A percentile compares a stretch with the other conserved stretches of the same genome.
Evolutionary conservation across 2,797 vertebrate genomes (phyloP).

Genomic region (Etheostoma perlongum): DNA sequence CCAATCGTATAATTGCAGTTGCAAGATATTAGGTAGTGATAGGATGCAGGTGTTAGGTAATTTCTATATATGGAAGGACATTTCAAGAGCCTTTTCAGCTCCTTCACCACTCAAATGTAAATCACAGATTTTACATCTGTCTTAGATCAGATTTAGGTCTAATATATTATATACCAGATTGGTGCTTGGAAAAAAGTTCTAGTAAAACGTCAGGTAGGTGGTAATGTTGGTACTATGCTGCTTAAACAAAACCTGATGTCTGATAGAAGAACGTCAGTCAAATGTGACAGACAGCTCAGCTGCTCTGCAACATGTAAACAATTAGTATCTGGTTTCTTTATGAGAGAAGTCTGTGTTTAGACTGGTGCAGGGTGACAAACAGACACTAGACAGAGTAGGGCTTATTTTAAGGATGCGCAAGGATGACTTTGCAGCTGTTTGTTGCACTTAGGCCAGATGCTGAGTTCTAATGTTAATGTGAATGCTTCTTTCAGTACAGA

Average conservation of each 20-base stretch:
- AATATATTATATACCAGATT: not conserved
- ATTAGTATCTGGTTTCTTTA: constrained; percentile 33
- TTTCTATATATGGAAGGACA: not conserved
- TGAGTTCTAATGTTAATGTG: constrained; percentile 13
- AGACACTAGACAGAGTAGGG: constrained; percentile 13
- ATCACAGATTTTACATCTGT: not conserved
- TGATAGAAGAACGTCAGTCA: constrained; percentile 39
- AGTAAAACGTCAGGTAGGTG: constrained; percentile 7
- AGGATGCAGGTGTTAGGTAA: not conserved
- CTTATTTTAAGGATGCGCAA: constrained; percentile 44
- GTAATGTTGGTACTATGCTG: constrained; percentile 3
- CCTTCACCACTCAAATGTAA: not conserved
- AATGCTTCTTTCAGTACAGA: constrained; percentile 9
- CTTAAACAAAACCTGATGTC: constrained; percentile 20
- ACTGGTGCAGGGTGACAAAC: constrained; percentile 38
- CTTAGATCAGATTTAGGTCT: not conserved
- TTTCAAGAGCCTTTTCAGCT: not conserved
- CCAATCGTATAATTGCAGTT: not conserved
- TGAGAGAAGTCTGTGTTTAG: constrained; percentile 57
- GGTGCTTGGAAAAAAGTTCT: not conserved
- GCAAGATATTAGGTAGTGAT: not conserved
- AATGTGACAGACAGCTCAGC: constrained; percentile 53
- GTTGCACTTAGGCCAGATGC: constrained; percentile 57
- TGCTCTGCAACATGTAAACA: constrained; percentile 23
- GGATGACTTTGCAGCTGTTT: constrained; percentile 42